Evolutionary conservation across 2,888 invertebrate species (phyloP), one percentile per base, ranked within the genome.

Genomic region (Ditula angustiorana): DNA sequence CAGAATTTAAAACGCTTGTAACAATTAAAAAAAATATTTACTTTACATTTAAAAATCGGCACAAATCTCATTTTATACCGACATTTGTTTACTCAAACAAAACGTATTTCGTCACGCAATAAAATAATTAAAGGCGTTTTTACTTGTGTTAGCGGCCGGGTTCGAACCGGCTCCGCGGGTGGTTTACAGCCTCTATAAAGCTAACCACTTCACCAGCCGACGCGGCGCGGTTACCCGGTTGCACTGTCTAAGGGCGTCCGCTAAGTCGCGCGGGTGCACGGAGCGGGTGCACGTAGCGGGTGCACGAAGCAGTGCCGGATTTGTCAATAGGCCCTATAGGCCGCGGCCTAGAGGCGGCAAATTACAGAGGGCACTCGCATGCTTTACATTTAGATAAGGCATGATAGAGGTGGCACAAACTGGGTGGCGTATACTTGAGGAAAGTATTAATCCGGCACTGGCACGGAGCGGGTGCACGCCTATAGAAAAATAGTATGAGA

Each of bases 71-170:
- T 21, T 30, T 33, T 16, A 19, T 30, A 11, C 10, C 33, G n/a
- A 11, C 19, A 33, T 52, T 30, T 23, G 35, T 33, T 19, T 23
- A 53, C 53, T 8, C 19, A 13, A 35, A 19, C 7, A 21, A 53
- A 56, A 10, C 4, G 37, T 55, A 55, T 56, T 56, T 56, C 64
- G 58, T 52, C 64, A 64, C 53, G 53, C 46, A 64, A 59, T 64
- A 59, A 64, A 64, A 64, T 64, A 52, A 64, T 64, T 64, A 64
- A 64, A 53, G 47, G 46, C 58, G 64, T 64, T 64, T 64, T 52
- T 59, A 60, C 49, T 57, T n/a, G 52, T 57, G 63, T 59, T 59
- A 64, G 59, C 63, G 35, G 35, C 46, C 46, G 53, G 59, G 21
- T 35, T 53, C 64, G 53, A 53, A 58, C 52, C 53, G 50, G 33